These are phyloP conservation scores for Suillia variegata DNA, from an alignment of 2,888 invertebrate genomes.

Conservation along the genomic window DNA sequence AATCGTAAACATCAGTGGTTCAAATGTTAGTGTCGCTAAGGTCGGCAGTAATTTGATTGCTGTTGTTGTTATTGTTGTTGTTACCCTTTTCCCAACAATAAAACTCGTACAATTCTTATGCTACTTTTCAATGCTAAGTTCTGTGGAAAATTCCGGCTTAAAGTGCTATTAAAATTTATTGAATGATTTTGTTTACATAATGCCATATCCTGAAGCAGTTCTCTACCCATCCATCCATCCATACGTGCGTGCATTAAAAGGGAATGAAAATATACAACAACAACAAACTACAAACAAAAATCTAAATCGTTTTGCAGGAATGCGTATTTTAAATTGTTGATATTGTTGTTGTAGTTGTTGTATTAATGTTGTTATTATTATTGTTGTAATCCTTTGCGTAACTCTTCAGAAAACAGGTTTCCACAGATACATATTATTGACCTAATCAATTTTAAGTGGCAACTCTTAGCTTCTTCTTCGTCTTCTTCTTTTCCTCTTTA, in stretches of 20 bases:
- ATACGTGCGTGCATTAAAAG: no score
- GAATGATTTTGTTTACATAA: slow-evolving; percentile 2
- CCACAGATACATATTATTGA: slow-evolving; percentile 5
- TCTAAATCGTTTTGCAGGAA: no score
- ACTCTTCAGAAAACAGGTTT: background rate
- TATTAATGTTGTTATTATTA: background rate
- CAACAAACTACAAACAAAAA: no score
- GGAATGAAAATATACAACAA: no score
- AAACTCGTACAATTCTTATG: no score
- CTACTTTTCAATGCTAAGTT: no score
- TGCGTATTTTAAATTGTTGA: background rate
- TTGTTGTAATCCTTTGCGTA: background rate
- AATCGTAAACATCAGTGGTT: no score
- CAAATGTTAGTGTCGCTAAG: no score
- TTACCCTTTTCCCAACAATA: no score
- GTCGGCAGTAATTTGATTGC: no score
- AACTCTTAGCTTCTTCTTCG: no score
- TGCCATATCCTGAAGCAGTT: background rate
- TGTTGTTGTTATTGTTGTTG: no score
- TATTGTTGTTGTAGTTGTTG: background rate
- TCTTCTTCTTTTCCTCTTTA: background rate
- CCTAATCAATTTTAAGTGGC: slow-evolving; percentile 13
- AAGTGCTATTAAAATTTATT: slow-evolving; percentile 5
- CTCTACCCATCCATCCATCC: background rate
- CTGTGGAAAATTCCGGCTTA: background rate